These are phyloP conservation scores for Oppia nitens DNA, from an alignment of 1,140 invertebrate genomes.

Conservation along the genomic window DNA sequence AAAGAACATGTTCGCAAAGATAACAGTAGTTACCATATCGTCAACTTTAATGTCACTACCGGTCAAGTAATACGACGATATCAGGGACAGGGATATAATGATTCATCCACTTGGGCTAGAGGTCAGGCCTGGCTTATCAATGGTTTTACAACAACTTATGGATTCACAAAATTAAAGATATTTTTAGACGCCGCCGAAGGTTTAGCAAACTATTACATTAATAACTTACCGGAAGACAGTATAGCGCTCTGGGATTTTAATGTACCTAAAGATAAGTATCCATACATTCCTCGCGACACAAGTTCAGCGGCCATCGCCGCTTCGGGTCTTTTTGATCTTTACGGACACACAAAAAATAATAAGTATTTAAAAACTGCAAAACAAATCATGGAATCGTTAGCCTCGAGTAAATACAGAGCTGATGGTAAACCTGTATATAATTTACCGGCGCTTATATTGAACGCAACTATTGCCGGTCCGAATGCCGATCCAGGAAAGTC, in stretches of 20 bases:
- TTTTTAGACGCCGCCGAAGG: not conserved
- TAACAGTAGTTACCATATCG: not conserved
- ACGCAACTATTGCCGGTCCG: not conserved
- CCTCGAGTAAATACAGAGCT: not conserved
- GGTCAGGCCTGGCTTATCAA: slow-evolving; percentile 8
- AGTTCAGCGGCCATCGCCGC: not conserved
- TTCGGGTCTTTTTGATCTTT: not conserved
- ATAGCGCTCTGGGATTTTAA: slow-evolving; percentile 1
- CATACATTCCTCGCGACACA: not conserved
- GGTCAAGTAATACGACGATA: not conserved
- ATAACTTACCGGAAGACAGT: slow-evolving; percentile 1
- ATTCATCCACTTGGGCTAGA: not conserved
- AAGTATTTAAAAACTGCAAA: not conserved
- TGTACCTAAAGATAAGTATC: not conserved
- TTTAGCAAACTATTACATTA: not conserved
- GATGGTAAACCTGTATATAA: not conserved
- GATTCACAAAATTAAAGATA: not conserved
- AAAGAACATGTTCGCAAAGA: slow-evolving; percentile 4
- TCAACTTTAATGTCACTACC: not conserved
- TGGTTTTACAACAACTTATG: not conserved
- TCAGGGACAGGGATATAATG: not conserved
- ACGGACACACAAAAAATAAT: not conserved
- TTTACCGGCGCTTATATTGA: not conserved
- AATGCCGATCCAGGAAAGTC: not conserved
- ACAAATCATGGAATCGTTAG: not conserved